Conservation (phyloP, 2,888 invertebrate genomes). For the Rhopalosiphum nymphaeae region DNA sequence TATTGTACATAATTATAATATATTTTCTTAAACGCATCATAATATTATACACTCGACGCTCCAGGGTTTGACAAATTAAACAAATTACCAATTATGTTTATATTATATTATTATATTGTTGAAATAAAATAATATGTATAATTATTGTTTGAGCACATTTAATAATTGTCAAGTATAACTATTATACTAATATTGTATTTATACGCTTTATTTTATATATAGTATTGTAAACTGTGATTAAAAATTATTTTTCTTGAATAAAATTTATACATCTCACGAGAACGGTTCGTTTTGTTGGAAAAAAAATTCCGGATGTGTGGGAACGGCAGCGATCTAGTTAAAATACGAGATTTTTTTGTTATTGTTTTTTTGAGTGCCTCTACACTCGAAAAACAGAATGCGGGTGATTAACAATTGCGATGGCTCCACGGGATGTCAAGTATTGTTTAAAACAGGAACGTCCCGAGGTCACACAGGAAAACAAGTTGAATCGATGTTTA, state of each 20-base stretch:
- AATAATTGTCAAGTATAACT: background rate
- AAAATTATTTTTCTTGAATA: conserved; percentile 39
- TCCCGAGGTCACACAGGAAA: conserved; percentile 55
- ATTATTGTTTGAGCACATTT: conserved; percentile 14
- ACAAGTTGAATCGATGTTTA: conserved; percentile 47
- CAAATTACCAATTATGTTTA: conserved; percentile 24
- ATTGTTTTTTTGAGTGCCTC: conserved; percentile 56
- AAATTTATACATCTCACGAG: conserved; percentile 28
- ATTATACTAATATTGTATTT: background rate
- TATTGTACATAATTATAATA: conserved; percentile 41
- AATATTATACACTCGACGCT: background rate
- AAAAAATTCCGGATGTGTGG: conserved; percentile 55
- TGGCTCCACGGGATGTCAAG: conserved; percentile 63
- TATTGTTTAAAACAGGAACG: conserved; percentile 57
- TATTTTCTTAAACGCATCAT: background rate
- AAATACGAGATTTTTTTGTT: conserved; percentile 27
- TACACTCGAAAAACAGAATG: conserved; percentile 55
- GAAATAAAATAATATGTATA: conserved; percentile 5
- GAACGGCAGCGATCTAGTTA: conserved; percentile 45
- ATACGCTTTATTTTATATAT: background rate
- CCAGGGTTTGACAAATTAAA: conserved; percentile 32
- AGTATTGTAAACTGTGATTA: conserved; percentile 47
- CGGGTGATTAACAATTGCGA: conserved; percentile 60
- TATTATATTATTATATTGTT: conserved; percentile 11
- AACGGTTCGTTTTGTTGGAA: conserved; percentile 31